These are phyloP conservation scores for Hemiprocne comata DNA, from an alignment of 2,113 vertebrate genomes.

Conservation along the genomic window DNA sequence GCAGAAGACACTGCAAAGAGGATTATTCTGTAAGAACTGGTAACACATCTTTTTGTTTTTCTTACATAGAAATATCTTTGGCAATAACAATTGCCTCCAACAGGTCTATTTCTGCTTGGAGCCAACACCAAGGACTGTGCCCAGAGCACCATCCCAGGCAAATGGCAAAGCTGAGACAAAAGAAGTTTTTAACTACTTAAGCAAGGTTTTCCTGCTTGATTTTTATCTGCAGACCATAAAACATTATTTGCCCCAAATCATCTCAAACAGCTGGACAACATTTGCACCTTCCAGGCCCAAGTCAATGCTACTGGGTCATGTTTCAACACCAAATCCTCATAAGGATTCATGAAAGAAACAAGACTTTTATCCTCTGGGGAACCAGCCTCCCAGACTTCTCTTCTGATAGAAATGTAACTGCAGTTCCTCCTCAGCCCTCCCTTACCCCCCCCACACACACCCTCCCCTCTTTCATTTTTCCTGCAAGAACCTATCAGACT, in stretches of 20 bases:
- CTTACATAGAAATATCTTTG: background rate
- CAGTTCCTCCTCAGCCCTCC: background rate
- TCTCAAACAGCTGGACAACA: background rate
- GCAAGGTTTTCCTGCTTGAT: background rate
- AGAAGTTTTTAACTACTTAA: background rate
- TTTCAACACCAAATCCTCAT: background rate
- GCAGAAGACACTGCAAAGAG: background rate
- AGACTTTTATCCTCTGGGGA: background rate
- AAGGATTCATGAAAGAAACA: background rate
- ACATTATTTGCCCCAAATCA: background rate
- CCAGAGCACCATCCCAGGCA: background rate
- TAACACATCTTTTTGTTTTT: accelerated
- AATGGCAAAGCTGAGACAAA: background rate
- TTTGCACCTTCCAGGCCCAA: background rate
- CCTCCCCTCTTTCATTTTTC: background rate
- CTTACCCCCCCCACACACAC: accelerated
- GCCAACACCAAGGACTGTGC: background rate
- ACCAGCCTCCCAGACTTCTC: background rate
- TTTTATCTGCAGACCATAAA: background rate
- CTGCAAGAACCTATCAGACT: background rate
- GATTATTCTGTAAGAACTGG: background rate
- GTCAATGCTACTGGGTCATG: background rate
- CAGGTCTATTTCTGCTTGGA: background rate
- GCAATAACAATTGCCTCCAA: background rate
- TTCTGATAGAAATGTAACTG: background rate